phyloP scores from a whole-genome alignment of 2,888 invertebrate genomes.

The Chrysopilus asiliformis region DNA sequence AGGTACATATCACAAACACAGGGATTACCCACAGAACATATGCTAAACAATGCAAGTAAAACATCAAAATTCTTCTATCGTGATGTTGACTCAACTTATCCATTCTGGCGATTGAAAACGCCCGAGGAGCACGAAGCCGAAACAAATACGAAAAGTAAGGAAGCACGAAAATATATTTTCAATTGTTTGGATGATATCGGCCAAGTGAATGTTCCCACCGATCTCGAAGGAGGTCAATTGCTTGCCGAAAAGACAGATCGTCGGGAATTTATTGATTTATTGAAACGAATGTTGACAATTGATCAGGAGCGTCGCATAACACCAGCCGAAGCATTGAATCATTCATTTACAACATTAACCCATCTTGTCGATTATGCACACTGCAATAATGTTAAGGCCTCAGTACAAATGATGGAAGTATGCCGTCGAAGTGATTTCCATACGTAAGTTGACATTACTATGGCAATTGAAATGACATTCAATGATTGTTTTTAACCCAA shows the following conservation, averaged over 20 bases:
- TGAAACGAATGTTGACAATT: conserved; percentile 97
- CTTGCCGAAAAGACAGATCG: conserved; percentile 95
- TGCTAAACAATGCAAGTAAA: conserved; percentile 95
- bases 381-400: conserved; percentile 92
- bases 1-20: conserved; percentile 90
- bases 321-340: conserved; percentile 90
- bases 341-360: conserved; percentile 85
- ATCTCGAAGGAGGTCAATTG: conserved; percentile 91
- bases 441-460: conserved; percentile 24
- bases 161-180: conserved; percentile 98
- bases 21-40: conserved; percentile 93
- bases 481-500: conserved; percentile 2
- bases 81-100: conserved; percentile 84
- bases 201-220: conserved; percentile 92
- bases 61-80: conserved; percentile 97
- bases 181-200: conserved; percentile 98
- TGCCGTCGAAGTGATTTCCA: conserved; percentile 43
- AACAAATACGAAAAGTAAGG: conserved; percentile 96
- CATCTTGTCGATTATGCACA: conserved; percentile 94
- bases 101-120: conserved; percentile 79
- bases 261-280: conserved; percentile 91
- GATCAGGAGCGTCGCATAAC: conserved; percentile 94
- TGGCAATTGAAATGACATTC: no score
- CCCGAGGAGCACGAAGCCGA: conserved; percentile 97
- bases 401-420: conserved; percentile 95